Conservation (phyloP, 2,113 vertebrate species). For the Rhinichthys klamathensis region DNA sequence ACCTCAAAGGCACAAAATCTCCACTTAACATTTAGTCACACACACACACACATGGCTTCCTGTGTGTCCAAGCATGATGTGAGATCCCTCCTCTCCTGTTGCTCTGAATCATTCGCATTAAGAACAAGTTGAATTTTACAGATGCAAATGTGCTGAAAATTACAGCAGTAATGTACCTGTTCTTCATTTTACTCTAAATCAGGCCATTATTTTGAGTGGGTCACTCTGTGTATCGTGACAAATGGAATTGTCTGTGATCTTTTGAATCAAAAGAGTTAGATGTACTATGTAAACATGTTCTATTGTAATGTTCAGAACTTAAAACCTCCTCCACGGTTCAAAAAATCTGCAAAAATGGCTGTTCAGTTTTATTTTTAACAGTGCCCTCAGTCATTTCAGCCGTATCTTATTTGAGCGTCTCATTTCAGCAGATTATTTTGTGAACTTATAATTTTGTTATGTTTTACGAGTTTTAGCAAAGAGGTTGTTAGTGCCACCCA, state of each 20-base stretch:
- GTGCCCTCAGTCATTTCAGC: background rate
- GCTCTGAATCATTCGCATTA: background rate
- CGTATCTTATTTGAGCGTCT: background rate
- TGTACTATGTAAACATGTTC: background rate
- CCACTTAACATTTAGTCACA: conserved; percentile 48
- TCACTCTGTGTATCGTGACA: background rate
- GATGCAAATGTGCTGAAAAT: background rate
- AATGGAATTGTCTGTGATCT: background rate
- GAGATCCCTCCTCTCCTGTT: background rate
- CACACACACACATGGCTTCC: background rate
- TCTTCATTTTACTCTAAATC: background rate
- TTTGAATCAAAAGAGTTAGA: background rate
- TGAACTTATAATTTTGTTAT: background rate
- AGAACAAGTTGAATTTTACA: background rate
- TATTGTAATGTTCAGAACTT: background rate
- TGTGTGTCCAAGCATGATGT: too few relatives aligned
- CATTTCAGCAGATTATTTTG: background rate
- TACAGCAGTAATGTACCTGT: background rate
- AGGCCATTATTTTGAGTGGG: background rate
- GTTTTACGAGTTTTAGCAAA: background rate
- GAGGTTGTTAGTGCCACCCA: background rate
- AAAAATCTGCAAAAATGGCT: background rate
- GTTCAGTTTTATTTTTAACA: background rate
- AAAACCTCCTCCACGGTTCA: background rate
- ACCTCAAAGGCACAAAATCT: conserved; percentile 40